Conservation (phyloP, 2,113 vertebrate genomes). For the Danionella cerebrum region DNA sequence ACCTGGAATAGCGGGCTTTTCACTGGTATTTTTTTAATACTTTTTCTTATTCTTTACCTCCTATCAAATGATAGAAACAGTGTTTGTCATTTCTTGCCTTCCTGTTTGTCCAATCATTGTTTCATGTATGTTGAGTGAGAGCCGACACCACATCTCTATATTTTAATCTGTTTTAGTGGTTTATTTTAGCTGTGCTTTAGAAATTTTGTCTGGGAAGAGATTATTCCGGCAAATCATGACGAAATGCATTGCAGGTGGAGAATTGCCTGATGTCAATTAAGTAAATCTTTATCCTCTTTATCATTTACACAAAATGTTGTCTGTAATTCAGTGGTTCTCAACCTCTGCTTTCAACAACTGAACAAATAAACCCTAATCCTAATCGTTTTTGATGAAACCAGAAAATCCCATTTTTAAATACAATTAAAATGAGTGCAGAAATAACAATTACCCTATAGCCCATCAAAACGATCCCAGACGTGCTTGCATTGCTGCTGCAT, state of each 20-base stretch:
- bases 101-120: conserved; percentile 35
- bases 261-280: background rate
- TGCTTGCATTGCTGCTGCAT: no score
- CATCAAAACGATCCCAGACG: no score
- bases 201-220: no score
- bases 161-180: conserved; percentile 45
- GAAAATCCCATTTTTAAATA: no score
- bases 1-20: background rate
- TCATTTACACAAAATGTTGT: background rate
- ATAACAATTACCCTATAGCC: no score
- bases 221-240: conserved; percentile 1
- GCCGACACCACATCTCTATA: conserved; percentile 59
- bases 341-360: no score
- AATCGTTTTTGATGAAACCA: no score
- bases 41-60: conserved; percentile 21
- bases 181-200: conserved; percentile 30
- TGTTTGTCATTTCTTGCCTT: conserved; percentile 1
- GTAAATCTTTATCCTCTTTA: background rate
- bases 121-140: conserved; percentile 47
- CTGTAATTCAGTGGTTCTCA: no score
- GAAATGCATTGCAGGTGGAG: conserved; percentile 19
- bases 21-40: conserved; percentile 31
- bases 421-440: no score
- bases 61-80: background rate
- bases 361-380: no score